Evolutionary conservation across 2,113 vertebrate species (phyloP).

Genomic region (Pelmatolapia mariae): DNA sequence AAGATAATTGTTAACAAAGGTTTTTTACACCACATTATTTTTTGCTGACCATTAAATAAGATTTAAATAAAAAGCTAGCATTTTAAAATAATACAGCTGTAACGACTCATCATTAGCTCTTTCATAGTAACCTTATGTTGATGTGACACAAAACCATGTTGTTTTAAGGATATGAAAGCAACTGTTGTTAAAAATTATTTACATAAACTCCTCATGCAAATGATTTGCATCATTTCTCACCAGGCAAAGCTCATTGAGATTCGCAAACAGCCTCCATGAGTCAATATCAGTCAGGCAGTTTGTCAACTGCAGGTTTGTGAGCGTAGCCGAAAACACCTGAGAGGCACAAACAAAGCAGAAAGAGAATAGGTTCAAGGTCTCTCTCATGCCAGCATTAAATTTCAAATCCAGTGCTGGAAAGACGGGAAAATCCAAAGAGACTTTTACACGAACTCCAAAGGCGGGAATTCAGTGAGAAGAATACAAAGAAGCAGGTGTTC

Average conservation of each 20-base stretch:
- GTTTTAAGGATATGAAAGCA: neutral
- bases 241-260: slow-evolving; percentile 86
- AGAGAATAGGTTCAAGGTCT: neutral
- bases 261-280: slow-evolving; percentile 82
- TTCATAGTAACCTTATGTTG: neutral
- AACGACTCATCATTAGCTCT: neutral
- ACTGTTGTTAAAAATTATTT: neutral
- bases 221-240: slow-evolving; percentile 61
- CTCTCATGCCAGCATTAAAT: neutral
- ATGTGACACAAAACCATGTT: neutral
- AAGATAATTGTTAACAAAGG: neutral
- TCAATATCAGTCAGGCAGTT: slow-evolving; percentile 82
- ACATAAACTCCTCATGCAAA: neutral
- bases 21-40: neutral
- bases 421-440: neutral
- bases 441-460: neutral
- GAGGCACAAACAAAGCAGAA: slow-evolving; percentile 17
- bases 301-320: slow-evolving; percentile 76
- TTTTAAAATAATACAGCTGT: neutral
- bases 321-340: slow-evolving; percentile 83
- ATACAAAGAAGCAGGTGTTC: slow-evolving; percentile 34
- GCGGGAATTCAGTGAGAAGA: neutral
- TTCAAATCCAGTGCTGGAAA: neutral
- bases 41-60: neutral
- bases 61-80: neutral